A percentile compares a stretch with the other conserved stretches of the same genome.
These are phyloP conservation scores for Montipora cactus DNA, from an alignment of 64 coral and sea anemone genomes.

Conservation along the genomic window DNA sequence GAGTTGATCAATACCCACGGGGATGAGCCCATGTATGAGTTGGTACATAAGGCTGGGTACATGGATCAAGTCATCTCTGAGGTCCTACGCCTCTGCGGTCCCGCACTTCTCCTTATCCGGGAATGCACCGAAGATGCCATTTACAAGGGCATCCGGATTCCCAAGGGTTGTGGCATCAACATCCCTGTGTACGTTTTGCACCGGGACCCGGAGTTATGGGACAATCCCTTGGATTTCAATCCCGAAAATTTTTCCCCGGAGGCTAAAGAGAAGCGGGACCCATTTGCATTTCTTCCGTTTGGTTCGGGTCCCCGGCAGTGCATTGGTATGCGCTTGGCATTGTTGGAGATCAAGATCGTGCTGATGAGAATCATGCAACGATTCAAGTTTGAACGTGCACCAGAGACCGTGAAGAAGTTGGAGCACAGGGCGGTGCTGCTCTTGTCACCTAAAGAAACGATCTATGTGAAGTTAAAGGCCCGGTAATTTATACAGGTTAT, in stretches of 20 bases:
- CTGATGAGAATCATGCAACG: slow-evolving; percentile 60
- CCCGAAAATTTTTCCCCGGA: slow-evolving; percentile 75
- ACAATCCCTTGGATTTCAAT: slow-evolving; percentile 73
- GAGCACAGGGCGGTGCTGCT: slow-evolving; percentile 58
- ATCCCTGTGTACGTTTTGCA: slow-evolving; percentile 74
- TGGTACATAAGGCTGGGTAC: slow-evolving; percentile 60
- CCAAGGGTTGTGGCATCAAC: slow-evolving; percentile 74
- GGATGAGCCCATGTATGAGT: slow-evolving; percentile 66
- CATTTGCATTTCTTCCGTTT: slow-evolving; percentile 83
- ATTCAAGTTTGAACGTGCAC: slow-evolving; percentile 71
- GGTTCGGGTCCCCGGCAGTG: slow-evolving; percentile 82
- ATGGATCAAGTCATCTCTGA: slow-evolving; percentile 80
- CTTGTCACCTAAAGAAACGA: slow-evolving; percentile 65
- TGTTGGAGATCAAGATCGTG: slow-evolving; percentile 72
- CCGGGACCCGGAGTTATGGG: slow-evolving; percentile 82
- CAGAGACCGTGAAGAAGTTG: slow-evolving; percentile 56
- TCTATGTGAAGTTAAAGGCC: slow-evolving; percentile 54
- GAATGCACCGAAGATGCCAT: slow-evolving; percentile 50
- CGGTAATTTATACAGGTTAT: slow-evolving; percentile 26
- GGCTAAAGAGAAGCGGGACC: slow-evolving; percentile 72
- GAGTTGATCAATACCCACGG: slow-evolving; percentile 13
- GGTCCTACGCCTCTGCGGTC: slow-evolving; percentile 61
- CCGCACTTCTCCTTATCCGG: slow-evolving; percentile 55
- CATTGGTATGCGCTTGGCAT: slow-evolving; percentile 76
- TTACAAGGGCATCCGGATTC: slow-evolving; percentile 70